Conservation (phyloP, 2,797 vertebrate species). For the Ceryle rudis region DNA sequence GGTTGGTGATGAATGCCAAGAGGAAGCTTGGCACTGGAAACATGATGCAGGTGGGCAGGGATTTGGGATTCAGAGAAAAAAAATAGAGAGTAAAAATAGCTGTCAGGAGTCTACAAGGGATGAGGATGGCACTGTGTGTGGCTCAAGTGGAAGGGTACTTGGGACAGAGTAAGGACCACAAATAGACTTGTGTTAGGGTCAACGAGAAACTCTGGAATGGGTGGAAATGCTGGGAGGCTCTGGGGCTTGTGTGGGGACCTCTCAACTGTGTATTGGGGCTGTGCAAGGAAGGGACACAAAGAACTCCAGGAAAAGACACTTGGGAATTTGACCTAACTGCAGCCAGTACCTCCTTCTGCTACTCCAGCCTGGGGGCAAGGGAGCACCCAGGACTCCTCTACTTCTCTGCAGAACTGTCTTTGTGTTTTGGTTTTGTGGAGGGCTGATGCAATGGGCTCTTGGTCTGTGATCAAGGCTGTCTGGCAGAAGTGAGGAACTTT, state of each 20-base stretch:
- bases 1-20: background rate
- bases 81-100: background rate
- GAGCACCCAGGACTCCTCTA: background rate
- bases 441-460: background rate
- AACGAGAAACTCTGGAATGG: background rate
- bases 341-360: background rate
- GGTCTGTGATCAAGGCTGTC: background rate
- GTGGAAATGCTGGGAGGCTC: background rate
- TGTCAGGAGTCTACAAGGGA: background rate
- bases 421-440: background rate
- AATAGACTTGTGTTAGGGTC: background rate
- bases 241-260: background rate
- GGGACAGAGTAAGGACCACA: background rate
- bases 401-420: background rate
- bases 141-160: background rate
- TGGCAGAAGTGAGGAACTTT: background rate
- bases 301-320: background rate
- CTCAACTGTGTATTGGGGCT: background rate
- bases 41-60: background rate
- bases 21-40: background rate
- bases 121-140: rapidly evolving
- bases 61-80: background rate
- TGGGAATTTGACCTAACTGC: background rate
- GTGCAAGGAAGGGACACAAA: background rate
- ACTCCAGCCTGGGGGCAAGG: background rate